These are phyloP conservation scores for Portunus trituberculatus DNA, from an alignment of 1,140 invertebrate species.

Conservation along the genomic window DNA sequence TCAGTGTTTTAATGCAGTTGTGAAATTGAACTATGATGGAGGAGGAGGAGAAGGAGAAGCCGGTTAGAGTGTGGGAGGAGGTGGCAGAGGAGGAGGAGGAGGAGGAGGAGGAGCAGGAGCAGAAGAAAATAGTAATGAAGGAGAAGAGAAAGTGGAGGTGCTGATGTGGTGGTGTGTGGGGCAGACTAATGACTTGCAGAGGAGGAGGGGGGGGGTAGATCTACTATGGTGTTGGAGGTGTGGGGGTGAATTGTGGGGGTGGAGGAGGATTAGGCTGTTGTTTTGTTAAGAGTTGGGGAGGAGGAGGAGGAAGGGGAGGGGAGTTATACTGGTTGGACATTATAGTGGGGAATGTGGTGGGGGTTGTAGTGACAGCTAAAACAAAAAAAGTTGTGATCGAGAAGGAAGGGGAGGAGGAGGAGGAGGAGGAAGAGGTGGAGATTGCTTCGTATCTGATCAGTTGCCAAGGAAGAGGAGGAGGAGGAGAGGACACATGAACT, in stretches of 20 bases:
- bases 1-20: not conserved
- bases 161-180: not conserved
- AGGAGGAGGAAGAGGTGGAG: too few species aligned
- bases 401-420: not conserved
- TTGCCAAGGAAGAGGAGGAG: not conserved
- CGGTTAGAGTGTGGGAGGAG: not conserved
- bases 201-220: not conserved
- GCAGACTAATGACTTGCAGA: too few species aligned
- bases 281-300: not conserved
- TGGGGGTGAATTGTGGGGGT: not conserved
- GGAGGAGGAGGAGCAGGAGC: not conserved
- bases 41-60: not conserved
- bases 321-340: not conserved
- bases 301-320: not conserved
- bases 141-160: not conserved
- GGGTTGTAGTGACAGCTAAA: not conserved
- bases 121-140: not conserved
- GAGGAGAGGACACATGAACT: not conserved
- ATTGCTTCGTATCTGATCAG: too few species aligned
- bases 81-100: not conserved
- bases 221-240: not conserved
- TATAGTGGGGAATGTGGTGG: not conserved
- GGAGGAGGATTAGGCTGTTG: not conserved
- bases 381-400: not conserved
- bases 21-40: not conserved